These are phyloP conservation scores for Aplysina aerophoba DNA, from an alignment of 37 sponge, comb jelly and placozoan genomes.

Conservation along the genomic window DNA sequence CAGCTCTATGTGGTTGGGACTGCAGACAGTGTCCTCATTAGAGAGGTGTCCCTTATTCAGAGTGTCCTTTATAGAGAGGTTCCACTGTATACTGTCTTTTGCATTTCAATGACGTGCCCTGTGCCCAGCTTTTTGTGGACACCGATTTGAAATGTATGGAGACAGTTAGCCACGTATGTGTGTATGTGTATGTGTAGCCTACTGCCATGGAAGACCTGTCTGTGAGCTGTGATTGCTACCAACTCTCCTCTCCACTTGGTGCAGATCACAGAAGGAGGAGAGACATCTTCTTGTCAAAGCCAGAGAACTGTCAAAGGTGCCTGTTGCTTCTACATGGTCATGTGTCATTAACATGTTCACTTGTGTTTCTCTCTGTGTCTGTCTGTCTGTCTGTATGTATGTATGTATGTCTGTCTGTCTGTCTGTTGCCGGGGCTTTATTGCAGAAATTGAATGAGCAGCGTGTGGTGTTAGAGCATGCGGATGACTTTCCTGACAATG, in stretches of 20 bases:
- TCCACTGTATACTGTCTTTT: too few species aligned
- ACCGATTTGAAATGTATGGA: too few species aligned
- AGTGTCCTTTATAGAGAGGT: too few species aligned
- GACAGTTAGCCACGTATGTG: too few species aligned
- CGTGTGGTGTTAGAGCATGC: conserved; percentile 56
- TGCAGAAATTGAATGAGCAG: conserved; percentile 54
- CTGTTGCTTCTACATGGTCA: not conserved
- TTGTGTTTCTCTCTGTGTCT: not conserved
- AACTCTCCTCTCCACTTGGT: too few species aligned
- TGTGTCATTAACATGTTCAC: not conserved
- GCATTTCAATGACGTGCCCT: too few species aligned
- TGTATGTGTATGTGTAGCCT: not conserved
- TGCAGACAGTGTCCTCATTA: too few species aligned
- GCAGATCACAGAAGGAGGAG: conserved; percentile 65
- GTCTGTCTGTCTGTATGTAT: not conserved
- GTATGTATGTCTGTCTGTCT: conserved; percentile 5
- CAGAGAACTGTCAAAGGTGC: conserved; percentile 60
- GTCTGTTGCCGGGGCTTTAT: not conserved
- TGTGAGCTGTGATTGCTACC: too few species aligned
- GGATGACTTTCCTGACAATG: conserved; percentile 72
- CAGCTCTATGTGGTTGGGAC: too few species aligned
- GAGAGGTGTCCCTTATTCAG: too few species aligned
- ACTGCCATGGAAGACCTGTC: too few species aligned
- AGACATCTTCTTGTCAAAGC: conserved; percentile 51
- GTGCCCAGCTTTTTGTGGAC: too few species aligned